A percentile compares a stretch with the other conserved stretches of the same genome.
Conservation (phyloP, 2,113 vertebrate genomes). For the Mormyrus iriodes region DNA sequence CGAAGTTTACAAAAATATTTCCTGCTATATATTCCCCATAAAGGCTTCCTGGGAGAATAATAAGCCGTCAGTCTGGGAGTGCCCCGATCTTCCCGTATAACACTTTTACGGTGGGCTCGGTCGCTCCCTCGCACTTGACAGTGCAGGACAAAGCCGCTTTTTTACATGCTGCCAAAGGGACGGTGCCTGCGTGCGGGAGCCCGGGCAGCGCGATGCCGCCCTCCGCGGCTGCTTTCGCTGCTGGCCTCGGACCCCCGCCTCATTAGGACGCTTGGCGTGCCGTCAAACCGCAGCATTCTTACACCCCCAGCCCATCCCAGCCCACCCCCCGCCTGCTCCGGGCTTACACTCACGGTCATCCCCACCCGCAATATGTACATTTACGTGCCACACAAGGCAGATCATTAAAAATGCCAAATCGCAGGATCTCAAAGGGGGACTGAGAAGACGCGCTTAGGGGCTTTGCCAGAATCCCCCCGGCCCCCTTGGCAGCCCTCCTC, state of each 20-base stretch:
- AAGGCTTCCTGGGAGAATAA: background rate
- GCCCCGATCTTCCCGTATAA: background rate
- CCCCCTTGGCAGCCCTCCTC: background rate
- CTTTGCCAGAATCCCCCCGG: background rate
- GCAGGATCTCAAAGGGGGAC: background rate
- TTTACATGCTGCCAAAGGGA: background rate
- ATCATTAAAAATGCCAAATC: background rate
- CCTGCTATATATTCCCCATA: background rate
- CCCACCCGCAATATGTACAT: background rate
- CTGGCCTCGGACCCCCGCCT: background rate
- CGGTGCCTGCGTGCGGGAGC: background rate
- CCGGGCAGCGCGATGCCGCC: background rate
- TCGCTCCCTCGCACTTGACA: background rate
- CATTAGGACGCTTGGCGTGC: background rate
- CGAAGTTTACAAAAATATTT: background rate
- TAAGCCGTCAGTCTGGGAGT: background rate
- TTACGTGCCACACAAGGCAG: background rate
- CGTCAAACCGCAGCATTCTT: constrained; percentile 17
- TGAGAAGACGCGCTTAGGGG: background rate
- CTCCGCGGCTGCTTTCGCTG: background rate
- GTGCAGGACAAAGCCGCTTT: background rate
- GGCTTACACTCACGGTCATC: background rate
- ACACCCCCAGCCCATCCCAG: background rate
- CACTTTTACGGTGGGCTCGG: background rate
- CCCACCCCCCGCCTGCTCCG: background rate